Evolutionary conservation across 2,113 vertebrate species (phyloP).

Genomic region (Gymnobelideus leadbeateri): DNA sequence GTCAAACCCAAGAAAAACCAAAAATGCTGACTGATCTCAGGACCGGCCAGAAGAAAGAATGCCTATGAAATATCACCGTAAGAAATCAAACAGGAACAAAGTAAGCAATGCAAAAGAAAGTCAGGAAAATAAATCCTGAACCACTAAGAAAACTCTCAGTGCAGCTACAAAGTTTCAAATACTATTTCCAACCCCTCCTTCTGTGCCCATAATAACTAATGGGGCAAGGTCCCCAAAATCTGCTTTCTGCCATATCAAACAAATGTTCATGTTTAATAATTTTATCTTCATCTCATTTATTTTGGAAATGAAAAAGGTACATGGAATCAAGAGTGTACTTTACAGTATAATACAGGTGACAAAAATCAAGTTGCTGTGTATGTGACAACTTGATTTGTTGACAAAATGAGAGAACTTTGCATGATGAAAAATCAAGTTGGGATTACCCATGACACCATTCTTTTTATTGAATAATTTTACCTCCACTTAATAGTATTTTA

Average conservation of each 20-base stretch:
- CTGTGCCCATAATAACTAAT: neutral
- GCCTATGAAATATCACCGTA: neutral
- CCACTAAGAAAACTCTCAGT: neutral
- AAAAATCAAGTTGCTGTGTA: neutral
- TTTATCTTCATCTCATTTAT: conserved; percentile 11
- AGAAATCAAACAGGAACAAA: neutral
- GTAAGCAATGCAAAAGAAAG: neutral
- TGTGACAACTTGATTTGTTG: neutral
- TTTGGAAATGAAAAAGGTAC: conserved; percentile 20
- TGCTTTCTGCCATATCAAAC: conserved; percentile 9
- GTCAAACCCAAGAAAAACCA: neutral
- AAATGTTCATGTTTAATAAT: conserved; percentile 20
- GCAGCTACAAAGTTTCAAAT: neutral
- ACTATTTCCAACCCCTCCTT: neutral
- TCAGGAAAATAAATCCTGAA: neutral
- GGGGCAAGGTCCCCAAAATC: neutral
- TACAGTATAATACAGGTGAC: neutral
- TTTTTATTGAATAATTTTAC: neutral
- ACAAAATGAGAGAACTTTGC: neutral
- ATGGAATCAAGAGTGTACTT: neutral
- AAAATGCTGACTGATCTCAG: fast-evolving
- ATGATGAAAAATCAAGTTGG: neutral
- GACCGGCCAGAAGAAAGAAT: neutral
- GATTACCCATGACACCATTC: neutral
- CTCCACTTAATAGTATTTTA: too few relatives aligned